Base-by-base conservation (phyloP, 2,113 vertebrate species). In the Proterorhinus semilunaris region DNA sequence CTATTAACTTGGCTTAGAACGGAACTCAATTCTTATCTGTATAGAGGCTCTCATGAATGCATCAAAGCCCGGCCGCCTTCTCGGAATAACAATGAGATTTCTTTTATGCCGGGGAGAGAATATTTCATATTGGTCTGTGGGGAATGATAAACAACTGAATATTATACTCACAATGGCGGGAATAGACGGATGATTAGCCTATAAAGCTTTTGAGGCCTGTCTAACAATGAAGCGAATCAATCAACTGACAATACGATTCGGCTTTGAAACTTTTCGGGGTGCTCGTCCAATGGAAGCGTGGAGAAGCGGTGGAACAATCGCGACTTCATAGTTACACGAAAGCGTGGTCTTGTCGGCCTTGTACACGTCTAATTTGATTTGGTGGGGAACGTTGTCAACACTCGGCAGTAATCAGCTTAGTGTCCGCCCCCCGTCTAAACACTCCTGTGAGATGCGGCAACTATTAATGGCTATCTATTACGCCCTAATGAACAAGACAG, bases 61-160 rank as follows among this genome's bases (percentile, higher is more conserved):
- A 76, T 81, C 78, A 78, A 72, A 78, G 75, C 71, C 65, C 54
- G 43, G 1, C 58, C 10, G 53, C 74, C 71, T 65, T 76, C 74
- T 12, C 69, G 44, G 86, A 87, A 90, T 90, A 89, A 84, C 79
- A 90, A 91, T 87, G 75, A 87, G 76, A 9, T 57, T 69, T 66
- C 72, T 62, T 53, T 46, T 62, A 16, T 44, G 58, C 67, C 48
- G 58, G 27, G 27, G 68, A 59, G 68, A 78, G 78, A 79, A 82
- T 75, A 80, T 75, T 81, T 80, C 65, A 74, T 75, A 66, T 69
- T 74, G 69, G 80, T 83, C 70, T 80, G 69, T 52, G 64, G 75
- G 65, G 71, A 73, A 52, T 73, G 82, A 85, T 83, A 85, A 87
- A 83, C 71, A 71, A 68, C 65, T 62, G 54, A 57, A 69, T 76